These are phyloP conservation scores for Cossypha heuglini DNA, from an alignment of 2,797 vertebrate genomes.

Conservation along the genomic window DNA sequence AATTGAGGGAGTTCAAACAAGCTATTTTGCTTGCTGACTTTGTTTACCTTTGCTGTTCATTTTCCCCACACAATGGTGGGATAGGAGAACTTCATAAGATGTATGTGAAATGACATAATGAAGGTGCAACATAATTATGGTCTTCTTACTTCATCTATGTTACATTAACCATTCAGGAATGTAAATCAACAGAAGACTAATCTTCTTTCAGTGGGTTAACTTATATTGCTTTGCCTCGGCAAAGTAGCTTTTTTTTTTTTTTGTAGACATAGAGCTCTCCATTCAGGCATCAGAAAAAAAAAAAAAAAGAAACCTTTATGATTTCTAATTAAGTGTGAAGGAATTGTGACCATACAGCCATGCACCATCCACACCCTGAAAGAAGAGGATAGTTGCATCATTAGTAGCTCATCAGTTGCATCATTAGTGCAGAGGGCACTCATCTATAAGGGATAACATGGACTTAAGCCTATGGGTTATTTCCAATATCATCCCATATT, in stretches of 20 bases:
- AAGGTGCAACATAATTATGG: neutral
- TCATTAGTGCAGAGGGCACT: neutral
- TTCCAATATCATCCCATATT: neutral
- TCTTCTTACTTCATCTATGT: neutral
- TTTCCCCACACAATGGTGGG: neutral
- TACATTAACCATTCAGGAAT: neutral
- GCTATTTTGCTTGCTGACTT: neutral
- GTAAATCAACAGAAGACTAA: neutral
- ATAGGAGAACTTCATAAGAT: neutral
- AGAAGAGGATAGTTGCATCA: neutral
- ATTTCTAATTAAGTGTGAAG: neutral
- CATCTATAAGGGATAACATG: neutral
- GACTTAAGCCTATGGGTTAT: neutral
- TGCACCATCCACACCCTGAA: neutral
- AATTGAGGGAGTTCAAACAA: neutral
- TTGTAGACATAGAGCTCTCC: neutral
- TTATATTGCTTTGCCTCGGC: neutral
- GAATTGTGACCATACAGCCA: neutral
- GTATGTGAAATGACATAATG: neutral
- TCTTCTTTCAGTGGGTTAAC: neutral
- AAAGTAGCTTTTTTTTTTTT: neutral
- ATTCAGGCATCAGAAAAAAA: neutral
- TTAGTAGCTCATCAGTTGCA: neutral
- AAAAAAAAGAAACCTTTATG: neutral
- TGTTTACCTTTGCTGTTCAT: neutral